phyloP scores from a whole-genome alignment of 1,140 invertebrate genomes.

The Danaus plexippus region DNA sequence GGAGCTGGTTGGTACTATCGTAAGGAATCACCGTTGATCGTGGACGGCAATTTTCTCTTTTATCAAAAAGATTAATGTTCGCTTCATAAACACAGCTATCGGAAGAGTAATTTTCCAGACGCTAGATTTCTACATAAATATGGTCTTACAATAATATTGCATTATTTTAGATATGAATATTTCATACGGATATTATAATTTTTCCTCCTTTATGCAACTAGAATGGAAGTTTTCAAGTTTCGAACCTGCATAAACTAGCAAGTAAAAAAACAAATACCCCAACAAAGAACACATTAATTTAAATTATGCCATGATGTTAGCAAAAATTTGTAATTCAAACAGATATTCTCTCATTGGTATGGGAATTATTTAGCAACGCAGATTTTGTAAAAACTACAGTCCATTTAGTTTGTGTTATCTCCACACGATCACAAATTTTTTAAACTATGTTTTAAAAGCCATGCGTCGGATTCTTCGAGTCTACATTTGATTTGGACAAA shows the following conservation, averaged over 20 bases:
- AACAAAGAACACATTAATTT: constrained; percentile 33
- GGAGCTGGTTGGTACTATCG: constrained; percentile 28
- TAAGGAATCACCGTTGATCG: constrained; percentile 38
- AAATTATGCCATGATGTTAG: constrained; percentile 36
- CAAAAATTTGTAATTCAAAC: constrained; percentile 49
- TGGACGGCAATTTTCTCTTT: constrained; percentile 48
- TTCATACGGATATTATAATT: no score
- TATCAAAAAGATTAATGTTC: constrained; percentile 32
- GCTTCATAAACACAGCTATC: constrained; percentile 9
- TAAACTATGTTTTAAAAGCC: constrained; percentile 42
- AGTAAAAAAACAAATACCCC: constrained; percentile 22
- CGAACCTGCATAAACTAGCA: no score
- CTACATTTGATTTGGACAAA: constrained; percentile 50
- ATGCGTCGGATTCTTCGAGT: constrained; percentile 46
- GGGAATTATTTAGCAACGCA: constrained; percentile 48
- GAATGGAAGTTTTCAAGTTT: no score
- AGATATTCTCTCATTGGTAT: constrained; percentile 39
- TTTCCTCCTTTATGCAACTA: no score
- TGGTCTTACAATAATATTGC: constrained; percentile 2
- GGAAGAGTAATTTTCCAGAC: constrained; percentile 6
- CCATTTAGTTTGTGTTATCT: constrained; percentile 54
- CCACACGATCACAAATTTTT: constrained; percentile 57
- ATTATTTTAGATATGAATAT: no score
- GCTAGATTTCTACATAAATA: background rate
- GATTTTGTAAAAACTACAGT: constrained; percentile 45